phyloP scores from a whole-genome alignment of 2,113 vertebrate genomes.

The Stictonetta naevosa region DNA sequence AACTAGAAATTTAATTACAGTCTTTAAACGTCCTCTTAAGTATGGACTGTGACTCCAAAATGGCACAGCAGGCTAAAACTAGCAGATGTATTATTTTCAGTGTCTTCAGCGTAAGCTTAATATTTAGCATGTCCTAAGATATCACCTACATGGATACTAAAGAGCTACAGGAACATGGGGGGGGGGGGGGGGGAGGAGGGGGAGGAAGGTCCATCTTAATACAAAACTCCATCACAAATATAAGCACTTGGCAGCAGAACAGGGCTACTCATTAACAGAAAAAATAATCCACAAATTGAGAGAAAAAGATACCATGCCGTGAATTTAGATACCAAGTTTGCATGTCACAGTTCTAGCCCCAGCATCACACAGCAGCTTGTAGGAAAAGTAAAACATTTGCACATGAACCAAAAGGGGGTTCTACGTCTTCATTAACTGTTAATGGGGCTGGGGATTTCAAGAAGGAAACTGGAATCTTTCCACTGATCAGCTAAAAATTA shows the following conservation, averaged over 20 bases:
- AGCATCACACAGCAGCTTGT: background rate
- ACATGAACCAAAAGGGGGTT: background rate
- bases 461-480: background rate
- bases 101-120: background rate
- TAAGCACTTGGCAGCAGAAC: background rate
- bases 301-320: background rate
- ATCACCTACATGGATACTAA: background rate
- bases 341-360: background rate
- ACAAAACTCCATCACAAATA: background rate
- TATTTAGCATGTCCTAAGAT: background rate
- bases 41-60: background rate
- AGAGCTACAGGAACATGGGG: background rate
- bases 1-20: background rate
- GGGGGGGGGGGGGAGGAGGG: too few species aligned
- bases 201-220: background rate
- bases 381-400: background rate
- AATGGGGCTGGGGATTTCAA: background rate
- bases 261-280: background rate
- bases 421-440: background rate
- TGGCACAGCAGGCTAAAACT: background rate
- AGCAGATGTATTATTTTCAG: background rate
- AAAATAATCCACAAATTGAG: background rate
- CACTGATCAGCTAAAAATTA: background rate
- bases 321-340: background rate
- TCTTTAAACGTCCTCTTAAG: background rate